Evolutionary conservation across 2,113 vertebrate species (phyloP).

Genomic region (Noturus placidus): DNA sequence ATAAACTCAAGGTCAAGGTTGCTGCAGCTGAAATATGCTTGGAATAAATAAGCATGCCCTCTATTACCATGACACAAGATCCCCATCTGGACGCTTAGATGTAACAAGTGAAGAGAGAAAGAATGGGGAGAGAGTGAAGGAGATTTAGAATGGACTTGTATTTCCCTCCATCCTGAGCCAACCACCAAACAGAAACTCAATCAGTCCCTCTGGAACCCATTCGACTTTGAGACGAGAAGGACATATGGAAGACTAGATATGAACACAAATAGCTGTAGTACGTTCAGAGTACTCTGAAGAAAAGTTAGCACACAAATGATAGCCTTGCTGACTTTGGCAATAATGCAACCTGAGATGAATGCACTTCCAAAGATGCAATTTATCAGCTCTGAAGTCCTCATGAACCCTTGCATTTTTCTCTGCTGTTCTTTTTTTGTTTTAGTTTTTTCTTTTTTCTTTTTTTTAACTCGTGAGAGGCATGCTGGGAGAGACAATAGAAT

Average conservation of each 20-base stretch:
- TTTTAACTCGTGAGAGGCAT: neutral
- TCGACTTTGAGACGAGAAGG: conserved; percentile 49
- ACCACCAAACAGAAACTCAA: conserved; percentile 45
- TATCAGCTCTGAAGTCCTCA: neutral
- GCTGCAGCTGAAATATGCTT: neutral
- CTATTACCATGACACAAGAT: conserved; percentile 32
- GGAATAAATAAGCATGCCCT: conserved; percentile 17
- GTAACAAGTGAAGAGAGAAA: conserved; percentile 20
- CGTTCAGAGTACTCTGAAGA: neutral
- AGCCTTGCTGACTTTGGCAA: conserved; percentile 21
- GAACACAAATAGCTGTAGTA: conserved; percentile 13
- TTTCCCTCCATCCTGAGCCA: conserved; percentile 37
- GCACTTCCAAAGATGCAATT: neutral
- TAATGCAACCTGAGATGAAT: neutral
- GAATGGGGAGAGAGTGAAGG: conserved; percentile 5
- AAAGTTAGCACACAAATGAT: conserved; percentile 29
- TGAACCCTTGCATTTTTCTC: neutral
- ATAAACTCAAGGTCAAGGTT: conserved; percentile 14
- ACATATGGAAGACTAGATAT: conserved; percentile 23
- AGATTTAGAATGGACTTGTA: conserved; percentile 42
- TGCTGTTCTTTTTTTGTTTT: neutral
- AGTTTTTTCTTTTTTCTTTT: neutral
- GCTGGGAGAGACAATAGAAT: neutral
- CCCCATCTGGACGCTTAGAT: conserved; percentile 1
- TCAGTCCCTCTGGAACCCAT: conserved; percentile 24